Evolutionary conservation across 2,113 vertebrate genomes (phyloP).

Genomic region (Leucoraja erinaceus): DNA sequence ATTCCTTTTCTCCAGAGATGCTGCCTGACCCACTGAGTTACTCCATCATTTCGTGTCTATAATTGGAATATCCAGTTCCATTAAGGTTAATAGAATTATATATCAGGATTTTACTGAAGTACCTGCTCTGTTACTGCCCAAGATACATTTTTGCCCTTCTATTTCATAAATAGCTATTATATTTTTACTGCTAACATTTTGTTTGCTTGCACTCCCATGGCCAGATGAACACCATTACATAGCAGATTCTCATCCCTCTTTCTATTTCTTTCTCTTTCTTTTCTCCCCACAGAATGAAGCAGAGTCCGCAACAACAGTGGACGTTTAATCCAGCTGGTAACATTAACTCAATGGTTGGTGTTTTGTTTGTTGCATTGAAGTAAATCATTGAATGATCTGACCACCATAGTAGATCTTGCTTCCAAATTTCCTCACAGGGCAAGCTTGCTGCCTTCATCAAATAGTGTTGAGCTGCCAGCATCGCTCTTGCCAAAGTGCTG

Average conservation of each 20-base stretch:
- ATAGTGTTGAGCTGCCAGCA: not conserved
- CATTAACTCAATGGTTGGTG: slow-evolving; percentile 46
- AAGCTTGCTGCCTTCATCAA: not conserved
- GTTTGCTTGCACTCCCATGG: not conserved
- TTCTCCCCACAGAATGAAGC: slow-evolving; percentile 41
- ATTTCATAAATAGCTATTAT: not conserved
- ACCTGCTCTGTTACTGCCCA: not conserved
- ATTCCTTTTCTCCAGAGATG: no score
- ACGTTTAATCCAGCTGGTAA: slow-evolving; percentile 49
- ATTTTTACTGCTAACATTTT: not conserved
- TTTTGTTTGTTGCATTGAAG: slow-evolving; percentile 19
- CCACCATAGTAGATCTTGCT: not conserved
- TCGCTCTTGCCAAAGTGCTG: no score
- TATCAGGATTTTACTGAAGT: not conserved
- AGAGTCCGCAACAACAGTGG: slow-evolving; percentile 44
- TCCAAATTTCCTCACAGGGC: not conserved
- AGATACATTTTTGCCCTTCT: not conserved
- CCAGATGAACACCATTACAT: not conserved
- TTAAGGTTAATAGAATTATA: not conserved
- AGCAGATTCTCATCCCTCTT: not conserved
- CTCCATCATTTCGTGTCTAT: no score
- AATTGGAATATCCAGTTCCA: not conserved
- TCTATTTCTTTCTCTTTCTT: not conserved
- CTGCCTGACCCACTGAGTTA: no score
- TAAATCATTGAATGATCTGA: not conserved